Evolutionary conservation across 1,140 invertebrate species (phyloP).

Genomic region (Macrosteles quadrilineatus): DNA sequence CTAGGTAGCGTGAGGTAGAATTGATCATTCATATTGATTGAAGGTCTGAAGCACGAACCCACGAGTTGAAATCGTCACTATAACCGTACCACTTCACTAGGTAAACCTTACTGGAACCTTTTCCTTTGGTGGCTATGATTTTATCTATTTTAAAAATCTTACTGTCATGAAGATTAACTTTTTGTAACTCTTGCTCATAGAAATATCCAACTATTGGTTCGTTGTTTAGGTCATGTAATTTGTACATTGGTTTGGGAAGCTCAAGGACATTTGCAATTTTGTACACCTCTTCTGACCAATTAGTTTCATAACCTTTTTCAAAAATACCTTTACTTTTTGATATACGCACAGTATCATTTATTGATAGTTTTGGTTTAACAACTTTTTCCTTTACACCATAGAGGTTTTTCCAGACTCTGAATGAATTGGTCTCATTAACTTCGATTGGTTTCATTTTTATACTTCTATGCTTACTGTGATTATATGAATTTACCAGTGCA

Average conservation of each 20-base stretch:
- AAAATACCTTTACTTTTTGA: background rate
- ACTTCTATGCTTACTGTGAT: background rate
- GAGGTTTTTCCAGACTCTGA: background rate
- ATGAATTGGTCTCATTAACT: background rate
- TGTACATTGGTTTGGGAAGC: background rate
- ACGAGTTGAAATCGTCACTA: background rate
- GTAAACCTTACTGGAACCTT: background rate
- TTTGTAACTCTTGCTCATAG: conserved; percentile 1
- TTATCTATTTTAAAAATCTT: background rate
- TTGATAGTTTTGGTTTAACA: background rate
- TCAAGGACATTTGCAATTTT: background rate
- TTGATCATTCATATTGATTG: background rate
- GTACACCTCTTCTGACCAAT: background rate
- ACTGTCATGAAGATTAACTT: background rate
- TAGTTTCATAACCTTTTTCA: background rate
- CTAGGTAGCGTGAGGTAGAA: conserved; percentile 1
- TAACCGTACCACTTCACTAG: background rate
- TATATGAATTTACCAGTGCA: background rate
- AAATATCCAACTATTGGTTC: background rate
- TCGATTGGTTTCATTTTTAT: background rate
- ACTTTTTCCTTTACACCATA: background rate
- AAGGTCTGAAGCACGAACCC: no score
- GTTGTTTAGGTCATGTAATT: background rate
- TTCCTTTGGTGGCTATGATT: background rate
- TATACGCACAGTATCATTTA: background rate